phyloP scores from a whole-genome alignment of 2,113 vertebrate genomes.

The Poeciliopsis occidentalis region DNA sequence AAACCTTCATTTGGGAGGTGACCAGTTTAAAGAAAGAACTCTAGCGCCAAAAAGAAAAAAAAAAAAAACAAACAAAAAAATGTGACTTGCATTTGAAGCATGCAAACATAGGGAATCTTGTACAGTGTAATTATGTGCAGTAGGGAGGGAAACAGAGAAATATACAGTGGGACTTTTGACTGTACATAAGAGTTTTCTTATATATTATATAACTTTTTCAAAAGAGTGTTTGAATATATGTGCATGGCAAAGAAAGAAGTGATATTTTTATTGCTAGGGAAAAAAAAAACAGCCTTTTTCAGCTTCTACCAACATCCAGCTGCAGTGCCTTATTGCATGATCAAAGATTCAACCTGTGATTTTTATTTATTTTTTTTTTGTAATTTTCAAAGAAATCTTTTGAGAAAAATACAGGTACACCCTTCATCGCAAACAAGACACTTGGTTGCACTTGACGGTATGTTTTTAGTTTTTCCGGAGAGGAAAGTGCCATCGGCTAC shows the following conservation, averaged over 20 bases:
- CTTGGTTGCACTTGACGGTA: constrained; percentile 77
- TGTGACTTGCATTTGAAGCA: constrained; percentile 90
- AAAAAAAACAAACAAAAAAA: constrained; percentile 58
- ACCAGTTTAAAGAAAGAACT: constrained; percentile 60
- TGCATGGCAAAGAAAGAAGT: constrained; percentile 93
- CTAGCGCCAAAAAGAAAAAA: constrained; percentile 52
- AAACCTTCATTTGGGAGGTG: constrained; percentile 87
- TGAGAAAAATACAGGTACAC: constrained; percentile 57
- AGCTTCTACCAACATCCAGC: constrained; percentile 84
- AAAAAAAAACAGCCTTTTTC: constrained; percentile 77
- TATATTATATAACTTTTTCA: constrained; percentile 91
- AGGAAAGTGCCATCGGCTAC: constrained; percentile 45
- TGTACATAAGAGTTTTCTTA: constrained; percentile 99
- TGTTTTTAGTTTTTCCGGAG: constrained; percentile 4
- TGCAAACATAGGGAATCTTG: constrained; percentile 87
- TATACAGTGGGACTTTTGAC: constrained; percentile 84
- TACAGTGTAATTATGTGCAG: constrained; percentile 81
- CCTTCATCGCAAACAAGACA: constrained; percentile 45
- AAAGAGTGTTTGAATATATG: constrained; percentile 97
- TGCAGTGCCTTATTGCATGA: constrained; percentile 93
- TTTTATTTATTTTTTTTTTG: background rate
- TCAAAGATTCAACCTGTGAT: constrained; percentile 68
- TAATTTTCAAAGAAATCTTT: constrained; percentile 6
- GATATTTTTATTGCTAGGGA: constrained; percentile 78
- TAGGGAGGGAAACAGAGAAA: constrained; percentile 43